Evolutionary conservation across 2,113 vertebrate genomes (phyloP).

Genomic region (Ciconia boyciana): DNA sequence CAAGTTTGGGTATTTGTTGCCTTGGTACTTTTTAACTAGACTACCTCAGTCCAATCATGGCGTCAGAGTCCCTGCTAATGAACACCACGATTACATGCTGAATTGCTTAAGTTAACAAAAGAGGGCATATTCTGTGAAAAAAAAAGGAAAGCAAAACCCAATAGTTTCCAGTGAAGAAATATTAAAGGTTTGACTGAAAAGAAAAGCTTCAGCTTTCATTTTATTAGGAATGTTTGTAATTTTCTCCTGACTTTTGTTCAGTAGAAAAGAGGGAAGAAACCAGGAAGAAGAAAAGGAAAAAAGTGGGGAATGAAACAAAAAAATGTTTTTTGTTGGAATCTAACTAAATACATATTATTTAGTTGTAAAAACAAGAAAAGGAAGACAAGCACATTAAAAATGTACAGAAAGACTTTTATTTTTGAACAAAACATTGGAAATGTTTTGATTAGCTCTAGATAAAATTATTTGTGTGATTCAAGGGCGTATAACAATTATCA

Average conservation of each 20-base stretch:
- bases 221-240: background rate
- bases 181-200: background rate
- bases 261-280: background rate
- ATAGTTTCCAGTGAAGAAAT: background rate
- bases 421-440: background rate
- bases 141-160: rapidly evolving
- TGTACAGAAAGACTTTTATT: background rate
- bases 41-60: background rate
- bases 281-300: background rate
- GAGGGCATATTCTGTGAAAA: background rate
- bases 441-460: background rate
- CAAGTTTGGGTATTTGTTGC: background rate
- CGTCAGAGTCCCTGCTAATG: background rate
- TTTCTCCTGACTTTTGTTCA: background rate
- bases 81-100: background rate
- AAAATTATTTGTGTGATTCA: background rate
- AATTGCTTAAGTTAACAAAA: background rate
- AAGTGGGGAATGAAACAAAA: background rate
- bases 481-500: background rate
- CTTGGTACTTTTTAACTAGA: background rate
- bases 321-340: background rate
- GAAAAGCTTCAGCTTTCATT: background rate
- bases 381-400: background rate
- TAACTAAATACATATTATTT: background rate
- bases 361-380: background rate